Evolutionary conservation across 2,888 invertebrate genomes (phyloP).

Genomic region (Agrochola litura): DNA sequence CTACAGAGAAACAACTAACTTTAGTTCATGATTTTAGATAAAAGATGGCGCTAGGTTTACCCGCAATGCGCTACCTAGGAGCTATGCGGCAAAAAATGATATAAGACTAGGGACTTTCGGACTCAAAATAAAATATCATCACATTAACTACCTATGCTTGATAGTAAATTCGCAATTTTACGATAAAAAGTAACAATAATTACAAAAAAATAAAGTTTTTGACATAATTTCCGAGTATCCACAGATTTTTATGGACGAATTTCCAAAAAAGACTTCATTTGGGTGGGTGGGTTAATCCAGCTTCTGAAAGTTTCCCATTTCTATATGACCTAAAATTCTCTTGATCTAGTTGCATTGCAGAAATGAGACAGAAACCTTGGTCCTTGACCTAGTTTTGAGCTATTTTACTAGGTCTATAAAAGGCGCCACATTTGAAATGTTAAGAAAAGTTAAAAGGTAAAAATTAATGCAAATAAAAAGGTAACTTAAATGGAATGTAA

Average conservation of each 20-base stretch:
- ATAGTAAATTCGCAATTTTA: background rate
- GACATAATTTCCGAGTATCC: background rate
- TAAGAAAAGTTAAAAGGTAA: background rate
- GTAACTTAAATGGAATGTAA: background rate
- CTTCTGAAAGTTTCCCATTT: slow-evolving; percentile 64
- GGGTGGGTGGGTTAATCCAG: slow-evolving; percentile 24
- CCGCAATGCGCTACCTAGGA: slow-evolving; percentile 65
- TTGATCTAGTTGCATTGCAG: slow-evolving; percentile 69
- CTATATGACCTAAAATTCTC: slow-evolving; percentile 72
- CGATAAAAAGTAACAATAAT: background rate
- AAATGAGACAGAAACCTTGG: slow-evolving; percentile 73
- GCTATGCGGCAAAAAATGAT: slow-evolving; percentile 58
- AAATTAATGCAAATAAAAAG: background rate
- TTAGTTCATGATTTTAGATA: slow-evolving; percentile 47
- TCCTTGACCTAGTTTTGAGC: slow-evolving; percentile 79
- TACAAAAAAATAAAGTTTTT: background rate
- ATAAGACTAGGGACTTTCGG: slow-evolving; percentile 15
- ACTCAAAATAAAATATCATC: slow-evolving; percentile 10
- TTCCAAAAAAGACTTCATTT: slow-evolving; percentile 27
- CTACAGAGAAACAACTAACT: background rate
- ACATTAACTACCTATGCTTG: background rate
- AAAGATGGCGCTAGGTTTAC: slow-evolving; percentile 60
- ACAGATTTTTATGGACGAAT: background rate
- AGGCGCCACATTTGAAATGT: slow-evolving; percentile 71
- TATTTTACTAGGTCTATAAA: slow-evolving; percentile 50